Evolutionary conservation across 2,888 invertebrate genomes (phyloP).

Genomic region (Tricholauxania praeusta): DNA sequence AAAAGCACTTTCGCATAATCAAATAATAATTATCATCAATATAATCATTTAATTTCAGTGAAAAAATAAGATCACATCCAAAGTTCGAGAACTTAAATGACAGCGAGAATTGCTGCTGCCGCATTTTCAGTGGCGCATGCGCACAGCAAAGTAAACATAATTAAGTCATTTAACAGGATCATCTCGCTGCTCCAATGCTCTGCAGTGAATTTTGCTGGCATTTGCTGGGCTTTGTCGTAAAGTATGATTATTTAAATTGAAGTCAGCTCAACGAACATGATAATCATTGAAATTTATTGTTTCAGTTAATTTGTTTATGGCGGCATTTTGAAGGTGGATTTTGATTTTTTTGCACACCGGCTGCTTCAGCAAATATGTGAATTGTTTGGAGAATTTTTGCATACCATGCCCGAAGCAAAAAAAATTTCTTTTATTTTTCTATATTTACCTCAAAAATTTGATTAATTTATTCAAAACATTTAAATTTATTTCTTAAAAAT

Average conservation of each 20-base stretch:
- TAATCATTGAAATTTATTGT: conserved; percentile 36
- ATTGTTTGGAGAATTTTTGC: too few species aligned
- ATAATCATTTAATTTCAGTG: conserved; percentile 28
- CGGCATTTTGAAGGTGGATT: conserved; percentile 19
- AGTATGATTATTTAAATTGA: conserved; percentile 39
- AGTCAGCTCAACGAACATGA: conserved; percentile 34
- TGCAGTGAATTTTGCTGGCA: neutral
- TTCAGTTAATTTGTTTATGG: neutral
- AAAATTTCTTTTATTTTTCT: too few species aligned
- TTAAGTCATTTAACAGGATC: conserved; percentile 36
- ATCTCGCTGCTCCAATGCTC: neutral
- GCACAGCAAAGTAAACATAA: conserved; percentile 15
- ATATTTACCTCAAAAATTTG: too few species aligned
- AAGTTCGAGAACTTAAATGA: neutral
- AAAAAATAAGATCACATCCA: conserved; percentile 13
- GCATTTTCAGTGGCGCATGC: neutral
- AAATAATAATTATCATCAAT: conserved; percentile 47
- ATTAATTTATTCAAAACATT: too few species aligned
- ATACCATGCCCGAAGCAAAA: too few species aligned
- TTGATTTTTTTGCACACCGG: conserved; percentile 1
- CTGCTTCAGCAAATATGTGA: neutral
- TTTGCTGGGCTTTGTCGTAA: conserved; percentile 19
- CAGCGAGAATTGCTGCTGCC: neutral
- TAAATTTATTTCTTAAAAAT: too few species aligned
- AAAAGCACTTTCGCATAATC: conserved; percentile 47